Conservation (phyloP, 2,888 invertebrate species). For the Limnephilus lunatus region DNA sequence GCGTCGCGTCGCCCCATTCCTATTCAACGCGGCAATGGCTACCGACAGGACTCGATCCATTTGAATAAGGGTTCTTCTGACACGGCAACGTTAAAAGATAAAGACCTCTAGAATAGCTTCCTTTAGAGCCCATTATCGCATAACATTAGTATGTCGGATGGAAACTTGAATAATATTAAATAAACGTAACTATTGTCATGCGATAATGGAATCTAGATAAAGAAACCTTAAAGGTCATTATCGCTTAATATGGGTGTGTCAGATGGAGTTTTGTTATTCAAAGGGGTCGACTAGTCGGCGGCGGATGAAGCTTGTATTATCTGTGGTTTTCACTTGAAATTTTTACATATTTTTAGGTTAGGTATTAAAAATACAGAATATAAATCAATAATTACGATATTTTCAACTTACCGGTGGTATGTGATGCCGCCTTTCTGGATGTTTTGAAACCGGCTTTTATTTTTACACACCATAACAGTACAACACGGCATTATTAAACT, state of each 20-base stretch:
- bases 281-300: too few species aligned
- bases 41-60: background rate
- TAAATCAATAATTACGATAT: background rate
- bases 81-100: background rate
- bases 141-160: background rate
- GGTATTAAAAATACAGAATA: background rate
- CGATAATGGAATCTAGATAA: too few species aligned
- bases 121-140: background rate
- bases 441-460: background rate
- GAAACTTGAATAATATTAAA: background rate
- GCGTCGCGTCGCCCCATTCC: background rate
- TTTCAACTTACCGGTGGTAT: background rate
- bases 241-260: too few species aligned
- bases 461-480: background rate
- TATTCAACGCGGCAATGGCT: background rate
- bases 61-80: background rate
- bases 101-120: background rate
- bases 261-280: too few species aligned
- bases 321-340: background rate
- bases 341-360: background rate
- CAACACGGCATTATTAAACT: constrained; percentile 11
- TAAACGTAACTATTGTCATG: too few species aligned
- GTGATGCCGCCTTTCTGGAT: background rate
- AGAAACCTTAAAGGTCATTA: too few species aligned
- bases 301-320: background rate